These are phyloP conservation scores for Cydia fagiglandana DNA, from an alignment of 1,140 invertebrate genomes.

Conservation along the genomic window DNA sequence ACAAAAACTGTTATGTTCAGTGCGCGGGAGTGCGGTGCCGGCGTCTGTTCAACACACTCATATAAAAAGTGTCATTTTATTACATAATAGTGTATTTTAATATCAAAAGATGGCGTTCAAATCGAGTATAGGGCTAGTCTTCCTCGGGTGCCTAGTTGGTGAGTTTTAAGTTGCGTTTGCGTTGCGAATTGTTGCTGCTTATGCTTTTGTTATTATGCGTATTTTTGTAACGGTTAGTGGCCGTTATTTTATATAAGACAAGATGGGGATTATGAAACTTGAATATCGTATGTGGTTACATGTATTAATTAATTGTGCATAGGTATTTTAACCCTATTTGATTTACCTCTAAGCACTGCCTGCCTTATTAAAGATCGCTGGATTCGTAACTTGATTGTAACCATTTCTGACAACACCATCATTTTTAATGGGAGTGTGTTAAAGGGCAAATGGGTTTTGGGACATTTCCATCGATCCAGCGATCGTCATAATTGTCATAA, in stretches of 20 bases:
- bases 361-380: background rate
- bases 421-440: background rate
- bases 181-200: constrained; percentile 1
- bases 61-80: constrained; percentile 60
- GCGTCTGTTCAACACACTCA: constrained; percentile 59
- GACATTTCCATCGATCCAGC: too few species aligned
- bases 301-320: background rate
- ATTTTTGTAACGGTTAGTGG: background rate
- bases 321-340: background rate
- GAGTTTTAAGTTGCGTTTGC: constrained; percentile 43
- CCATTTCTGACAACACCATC: background rate
- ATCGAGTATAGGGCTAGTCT: constrained; percentile 54
- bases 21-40: constrained; percentile 67
- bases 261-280: background rate
- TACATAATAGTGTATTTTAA: constrained; percentile 55
- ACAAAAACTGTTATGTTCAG: constrained; percentile 73
- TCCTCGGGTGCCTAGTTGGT: constrained; percentile 69
- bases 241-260: background rate
- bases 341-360: background rate
- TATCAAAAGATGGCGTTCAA: constrained; percentile 70
- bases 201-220: constrained; percentile 4
- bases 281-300: background rate
- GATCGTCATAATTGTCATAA: too few species aligned
- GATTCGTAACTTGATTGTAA: background rate
- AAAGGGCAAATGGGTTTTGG: too few species aligned